Conservation (phyloP, 2,888 invertebrate species). For the Agrotis ipsilon region DNA sequence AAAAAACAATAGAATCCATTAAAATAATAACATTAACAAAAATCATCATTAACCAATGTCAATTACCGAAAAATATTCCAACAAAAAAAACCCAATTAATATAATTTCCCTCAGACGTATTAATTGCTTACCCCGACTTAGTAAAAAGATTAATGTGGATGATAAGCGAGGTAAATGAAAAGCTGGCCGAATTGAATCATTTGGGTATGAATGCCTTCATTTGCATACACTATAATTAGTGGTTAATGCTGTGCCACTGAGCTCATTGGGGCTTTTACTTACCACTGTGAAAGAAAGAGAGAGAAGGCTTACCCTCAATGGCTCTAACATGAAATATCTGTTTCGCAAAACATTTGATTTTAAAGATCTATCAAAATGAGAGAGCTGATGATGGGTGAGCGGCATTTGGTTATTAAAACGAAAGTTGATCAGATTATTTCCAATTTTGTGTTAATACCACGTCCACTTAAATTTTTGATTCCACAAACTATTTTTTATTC, state of each 20-base stretch:
- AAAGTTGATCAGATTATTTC: too few relatives aligned
- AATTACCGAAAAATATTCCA: conserved; percentile 38
- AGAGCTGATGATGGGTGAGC: too few relatives aligned
- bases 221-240: conserved; percentile 87
- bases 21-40: conserved; percentile 21
- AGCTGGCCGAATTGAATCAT: conserved; percentile 86
- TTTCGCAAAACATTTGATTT: too few relatives aligned
- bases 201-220: conserved; percentile 84
- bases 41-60: conserved; percentile 29
- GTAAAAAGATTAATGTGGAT: conserved; percentile 76
- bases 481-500: too few relatives aligned
- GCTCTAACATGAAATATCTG: too few relatives aligned
- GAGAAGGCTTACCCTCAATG: conserved; percentile 35
- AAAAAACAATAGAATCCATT: not conserved
- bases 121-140: conserved; percentile 69
- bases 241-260: conserved; percentile 72
- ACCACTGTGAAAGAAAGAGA: not conserved
- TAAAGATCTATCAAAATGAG: too few relatives aligned
- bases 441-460: too few relatives aligned
- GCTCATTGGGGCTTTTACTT: conserved; percentile 30
- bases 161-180: conserved; percentile 85
- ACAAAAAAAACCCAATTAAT: conserved; percentile 50
- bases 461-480: too few relatives aligned
- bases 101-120: conserved; percentile 64
- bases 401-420: too few relatives aligned